Conservation (phyloP, 2,797 vertebrate genomes). For the Sebastes aleutianus region DNA sequence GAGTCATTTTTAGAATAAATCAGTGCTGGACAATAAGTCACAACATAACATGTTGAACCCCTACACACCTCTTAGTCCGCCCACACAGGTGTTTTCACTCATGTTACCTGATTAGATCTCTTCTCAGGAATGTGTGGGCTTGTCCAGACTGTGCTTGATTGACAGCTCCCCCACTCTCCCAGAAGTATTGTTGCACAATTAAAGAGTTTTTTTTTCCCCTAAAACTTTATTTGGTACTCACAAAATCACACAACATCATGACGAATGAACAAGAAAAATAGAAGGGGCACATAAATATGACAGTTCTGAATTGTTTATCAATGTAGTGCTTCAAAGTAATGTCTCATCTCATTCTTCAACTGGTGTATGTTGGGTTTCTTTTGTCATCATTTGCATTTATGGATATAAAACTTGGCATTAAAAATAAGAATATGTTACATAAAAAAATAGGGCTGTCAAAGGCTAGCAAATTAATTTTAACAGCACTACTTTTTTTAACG, state of each 20-base stretch:
- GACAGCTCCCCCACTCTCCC: background rate
- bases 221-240: background rate
- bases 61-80: background rate
- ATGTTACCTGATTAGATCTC: background rate
- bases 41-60: background rate
- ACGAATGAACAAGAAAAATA: background rate
- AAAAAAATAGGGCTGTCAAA: background rate
- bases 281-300: background rate
- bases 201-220: too few relatives aligned
- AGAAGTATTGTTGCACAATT: too few relatives aligned
- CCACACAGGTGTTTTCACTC: background rate
- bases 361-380: background rate
- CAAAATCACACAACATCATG: background rate
- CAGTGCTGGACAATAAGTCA: background rate
- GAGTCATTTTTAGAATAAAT: background rate
- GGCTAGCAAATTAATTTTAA: too few relatives aligned
- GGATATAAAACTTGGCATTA: background rate
- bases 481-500: too few relatives aligned
- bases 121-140: too few relatives aligned
- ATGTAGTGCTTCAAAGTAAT: background rate
- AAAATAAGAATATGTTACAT: background rate
- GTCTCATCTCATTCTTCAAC: background rate
- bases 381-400: background rate
- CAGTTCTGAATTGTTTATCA: background rate
- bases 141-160: background rate